phyloP scores from a whole-genome alignment of 2,797 vertebrate genomes.

The Gobio occitaniae region DNA sequence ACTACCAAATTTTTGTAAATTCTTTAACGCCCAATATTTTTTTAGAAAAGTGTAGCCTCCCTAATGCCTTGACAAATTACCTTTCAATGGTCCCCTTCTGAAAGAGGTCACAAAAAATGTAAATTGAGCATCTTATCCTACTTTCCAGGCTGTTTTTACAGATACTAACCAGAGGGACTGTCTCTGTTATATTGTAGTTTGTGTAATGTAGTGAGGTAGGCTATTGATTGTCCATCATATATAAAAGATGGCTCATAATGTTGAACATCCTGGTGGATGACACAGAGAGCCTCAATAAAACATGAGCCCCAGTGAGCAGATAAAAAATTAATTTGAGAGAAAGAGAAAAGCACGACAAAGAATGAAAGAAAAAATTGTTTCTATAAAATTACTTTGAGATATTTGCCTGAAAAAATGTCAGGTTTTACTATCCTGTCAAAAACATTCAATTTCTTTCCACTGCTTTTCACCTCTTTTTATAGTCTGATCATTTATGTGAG shows the following conservation, averaged over 20 bases:
- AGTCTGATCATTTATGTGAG: slow-evolving; percentile 25
- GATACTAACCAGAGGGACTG: background rate
- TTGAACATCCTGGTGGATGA: slow-evolving; percentile 70
- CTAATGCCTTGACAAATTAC: background rate
- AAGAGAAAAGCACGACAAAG: slow-evolving; percentile 20
- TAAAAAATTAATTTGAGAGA: slow-evolving; percentile 72
- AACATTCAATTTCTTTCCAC: background rate
- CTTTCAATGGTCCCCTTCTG: background rate
- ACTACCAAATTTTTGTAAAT: too few species aligned
- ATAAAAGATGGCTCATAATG: slow-evolving; percentile 80
- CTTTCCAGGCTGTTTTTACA: background rate
- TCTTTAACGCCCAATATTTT: background rate
- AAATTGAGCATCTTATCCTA: background rate
- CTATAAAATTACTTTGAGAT: slow-evolving; percentile 36
- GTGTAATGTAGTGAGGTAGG: slow-evolving; percentile 58
- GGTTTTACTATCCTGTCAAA: background rate
- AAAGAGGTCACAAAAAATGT: background rate
- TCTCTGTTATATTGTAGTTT: slow-evolving; percentile 50
- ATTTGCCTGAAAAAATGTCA: background rate
- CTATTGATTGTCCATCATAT: slow-evolving; percentile 74
- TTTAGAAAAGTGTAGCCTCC: background rate
- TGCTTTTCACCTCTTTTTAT: slow-evolving; percentile 15
- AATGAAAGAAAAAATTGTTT: slow-evolving; percentile 20
- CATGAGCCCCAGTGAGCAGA: slow-evolving; percentile 70
- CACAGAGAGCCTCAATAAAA: slow-evolving; percentile 73